Evolutionary conservation across 2,888 invertebrate species (phyloP).

Genomic region (Trilocha varians): DNA sequence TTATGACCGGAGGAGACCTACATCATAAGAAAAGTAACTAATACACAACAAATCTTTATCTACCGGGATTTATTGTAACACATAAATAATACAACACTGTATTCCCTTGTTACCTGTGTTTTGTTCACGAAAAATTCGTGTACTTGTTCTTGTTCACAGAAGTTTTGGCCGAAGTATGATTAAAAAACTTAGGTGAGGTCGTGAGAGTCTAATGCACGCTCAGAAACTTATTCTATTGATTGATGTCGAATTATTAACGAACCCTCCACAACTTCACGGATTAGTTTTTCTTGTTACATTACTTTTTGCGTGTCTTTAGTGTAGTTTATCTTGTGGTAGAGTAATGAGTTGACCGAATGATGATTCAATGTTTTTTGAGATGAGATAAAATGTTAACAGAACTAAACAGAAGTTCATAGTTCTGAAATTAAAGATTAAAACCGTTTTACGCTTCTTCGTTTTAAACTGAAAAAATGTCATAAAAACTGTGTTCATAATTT

Average conservation of each 20-base stretch:
- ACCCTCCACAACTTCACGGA: not conserved
- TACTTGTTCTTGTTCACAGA: constrained; percentile 27
- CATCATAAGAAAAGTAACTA: not conserved
- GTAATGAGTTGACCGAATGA: no score
- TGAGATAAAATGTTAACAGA: no score
- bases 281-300: not conserved
- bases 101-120: constrained; percentile 10
- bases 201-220: constrained; percentile 34
- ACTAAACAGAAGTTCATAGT: no score
- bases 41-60: not conserved
- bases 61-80: constrained; percentile 5
- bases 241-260: constrained; percentile 28
- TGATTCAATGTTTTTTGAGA: no score
- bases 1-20: not conserved
- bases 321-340: no score
- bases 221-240: constrained; percentile 24
- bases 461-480: no score
- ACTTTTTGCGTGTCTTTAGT: not conserved
- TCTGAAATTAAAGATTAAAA: no score
- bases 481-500: no score
- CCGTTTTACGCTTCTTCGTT: no score
- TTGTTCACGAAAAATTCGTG: constrained; percentile 24
- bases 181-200: constrained; percentile 36
- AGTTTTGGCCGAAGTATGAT: constrained; percentile 38
- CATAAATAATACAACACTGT: constrained; percentile 17